Base-by-base conservation (phyloP, 2,888 invertebrate species). In the Tortrix viridana region DNA sequence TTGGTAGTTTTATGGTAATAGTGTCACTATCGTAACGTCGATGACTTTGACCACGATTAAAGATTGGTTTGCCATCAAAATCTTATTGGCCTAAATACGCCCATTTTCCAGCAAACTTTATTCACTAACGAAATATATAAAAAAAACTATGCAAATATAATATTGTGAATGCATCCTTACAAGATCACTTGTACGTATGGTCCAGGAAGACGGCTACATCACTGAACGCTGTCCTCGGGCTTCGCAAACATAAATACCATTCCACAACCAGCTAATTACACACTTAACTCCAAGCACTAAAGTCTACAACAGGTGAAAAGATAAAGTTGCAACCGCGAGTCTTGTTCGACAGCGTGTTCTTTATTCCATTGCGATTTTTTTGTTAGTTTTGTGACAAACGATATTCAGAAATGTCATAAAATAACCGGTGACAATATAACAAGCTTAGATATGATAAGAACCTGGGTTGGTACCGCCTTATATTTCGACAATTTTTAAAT, bases 121-220 rank as follows among this genome's bases (percentile, higher is more conserved):
- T n/a, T n/a, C n/a, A n/a, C n/a, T n/a, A n/a, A n/a, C n/a, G n/a
- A n/a, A n/a, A n/a, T n/a, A n/a, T n/a, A n/a, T n/a, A n/a, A n/a
- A n/a, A n/a, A n/a, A n/a, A n/a, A n/a, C n/a, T n/a, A 32, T 32
- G 64, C 65, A 59, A 67, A 47, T 44, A 41, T 44, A 26, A 38
- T 69, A 65, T 32, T 78, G 67, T 84, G 76, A 60, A 67, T 57
- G 60, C 70, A 65, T 50, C 77, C 69, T 80, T 78, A 80, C 65
- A 72, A 71, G 65, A 59, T 65, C 69, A 81, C 77, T 80, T 80
- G 80, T 80, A 78, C 71, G 69, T 76, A 81, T 76, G 75, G 76
- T 79, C 78, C 80, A 80, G 81, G 76, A 82, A 83, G 82, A 80
- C 79, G 74, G 78, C 71, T 81, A 81, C 78, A 83, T 78, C 79